Conservation (phyloP, 2,888 invertebrate genomes). For the Nephrotoma guestfalica region DNA sequence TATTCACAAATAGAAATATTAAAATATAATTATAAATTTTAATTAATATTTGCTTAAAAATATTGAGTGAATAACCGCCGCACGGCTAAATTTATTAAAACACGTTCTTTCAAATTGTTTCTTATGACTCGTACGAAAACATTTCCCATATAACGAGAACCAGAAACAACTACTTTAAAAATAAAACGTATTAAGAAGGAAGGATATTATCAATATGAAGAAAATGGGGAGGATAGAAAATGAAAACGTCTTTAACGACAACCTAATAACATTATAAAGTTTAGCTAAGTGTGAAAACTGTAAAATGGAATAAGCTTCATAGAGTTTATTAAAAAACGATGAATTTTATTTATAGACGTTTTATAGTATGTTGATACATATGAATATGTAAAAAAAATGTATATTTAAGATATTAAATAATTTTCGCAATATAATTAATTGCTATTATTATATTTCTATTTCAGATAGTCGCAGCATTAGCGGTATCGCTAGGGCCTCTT, state of each 20-base stretch:
- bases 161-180: neutral
- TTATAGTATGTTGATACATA: neutral
- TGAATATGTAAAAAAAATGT: neutral
- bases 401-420: neutral
- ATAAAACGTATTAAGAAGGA: neutral
- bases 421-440: neutral
- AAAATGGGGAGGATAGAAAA: neutral
- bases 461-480: conserved; percentile 55
- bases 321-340: neutral
- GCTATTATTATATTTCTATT: conserved; percentile 10
- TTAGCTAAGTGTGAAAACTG: neutral
- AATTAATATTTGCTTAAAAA: no score
- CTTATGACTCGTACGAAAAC: neutral
- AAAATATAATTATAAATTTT: no score
- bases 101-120: no score
- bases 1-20: no score
- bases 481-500: conserved; percentile 56
- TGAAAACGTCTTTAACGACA: neutral
- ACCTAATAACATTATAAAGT: neutral
- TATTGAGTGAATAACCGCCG: no score
- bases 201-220: neutral
- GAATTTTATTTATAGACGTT: neutral
- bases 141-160: neutral
- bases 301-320: neutral
- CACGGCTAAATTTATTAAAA: no score